Conservation (phyloP, 2,113 vertebrate genomes). For the Pelodiscus sinensis region DNA sequence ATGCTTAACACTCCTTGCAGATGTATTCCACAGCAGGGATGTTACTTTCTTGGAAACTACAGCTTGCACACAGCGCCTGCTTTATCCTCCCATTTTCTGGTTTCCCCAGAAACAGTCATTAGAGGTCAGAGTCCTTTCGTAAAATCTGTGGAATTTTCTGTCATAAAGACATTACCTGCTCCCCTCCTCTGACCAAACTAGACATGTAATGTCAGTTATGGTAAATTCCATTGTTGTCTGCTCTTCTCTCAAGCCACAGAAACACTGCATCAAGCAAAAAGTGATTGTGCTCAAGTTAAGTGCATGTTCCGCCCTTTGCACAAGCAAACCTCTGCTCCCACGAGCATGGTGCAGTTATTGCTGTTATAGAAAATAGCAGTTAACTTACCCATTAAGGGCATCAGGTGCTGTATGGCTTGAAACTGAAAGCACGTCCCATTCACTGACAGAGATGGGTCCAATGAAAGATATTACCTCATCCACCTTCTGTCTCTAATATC, state of each 20-base stretch:
- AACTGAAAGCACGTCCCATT: not conserved
- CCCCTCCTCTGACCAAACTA: rapidly evolving
- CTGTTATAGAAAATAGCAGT: not conserved
- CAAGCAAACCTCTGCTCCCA: not conserved
- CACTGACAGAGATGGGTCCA: not conserved
- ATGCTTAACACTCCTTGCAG: not conserved
- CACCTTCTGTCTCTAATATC: not conserved
- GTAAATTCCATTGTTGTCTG: rapidly evolving
- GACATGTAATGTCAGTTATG: not conserved
- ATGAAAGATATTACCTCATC: not conserved
- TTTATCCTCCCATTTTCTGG: not conserved
- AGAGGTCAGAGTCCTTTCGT: not conserved
- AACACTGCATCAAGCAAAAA: rapidly evolving
- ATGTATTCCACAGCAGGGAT: not conserved
- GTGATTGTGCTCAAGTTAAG: not conserved
- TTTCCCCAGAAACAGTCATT: not conserved
- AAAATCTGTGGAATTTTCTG: not conserved
- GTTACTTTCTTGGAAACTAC: not conserved
- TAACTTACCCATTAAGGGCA: not conserved
- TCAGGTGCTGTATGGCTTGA: not conserved
- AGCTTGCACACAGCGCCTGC: not conserved
- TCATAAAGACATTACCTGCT: not conserved
- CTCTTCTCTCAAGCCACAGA: not conserved
- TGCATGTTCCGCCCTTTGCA: not conserved
- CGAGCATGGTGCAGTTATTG: rapidly evolving